These are phyloP conservation scores for Okapia johnstoni DNA, from an alignment of 2,113 vertebrate species.

Conservation along the genomic window DNA sequence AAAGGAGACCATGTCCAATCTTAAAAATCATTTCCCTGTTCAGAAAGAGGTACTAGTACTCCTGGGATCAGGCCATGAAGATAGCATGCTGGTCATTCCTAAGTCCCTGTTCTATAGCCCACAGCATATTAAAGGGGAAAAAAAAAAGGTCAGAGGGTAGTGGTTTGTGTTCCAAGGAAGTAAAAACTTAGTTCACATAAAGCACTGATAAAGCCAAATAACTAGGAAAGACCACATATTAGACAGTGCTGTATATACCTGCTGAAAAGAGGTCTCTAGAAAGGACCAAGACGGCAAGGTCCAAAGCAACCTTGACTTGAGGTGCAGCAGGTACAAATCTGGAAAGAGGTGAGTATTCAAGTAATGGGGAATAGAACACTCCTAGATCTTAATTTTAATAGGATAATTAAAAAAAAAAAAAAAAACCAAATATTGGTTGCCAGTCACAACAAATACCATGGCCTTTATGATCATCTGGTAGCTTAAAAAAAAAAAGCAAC, in stretches of 20 bases:
- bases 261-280: constrained; percentile 1
- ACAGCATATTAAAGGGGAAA: not conserved
- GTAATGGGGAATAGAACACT: not conserved
- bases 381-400: constrained; percentile 36
- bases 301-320: constrained; percentile 11
- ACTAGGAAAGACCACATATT: not conserved
- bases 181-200: constrained; percentile 56
- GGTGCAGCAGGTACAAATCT: constrained; percentile 32
- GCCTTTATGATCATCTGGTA: constrained; percentile 17
- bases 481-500: not conserved
- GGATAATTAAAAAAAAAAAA: constrained; percentile 28
- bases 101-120: constrained; percentile 30
- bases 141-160: not conserved
- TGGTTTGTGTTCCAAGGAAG: constrained; percentile 43
- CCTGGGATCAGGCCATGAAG: constrained; percentile 20
- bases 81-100: not conserved
- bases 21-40: constrained; percentile 37
- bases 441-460: constrained; percentile 32
- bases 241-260: constrained; percentile 24
- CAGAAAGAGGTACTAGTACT: constrained; percentile 9
- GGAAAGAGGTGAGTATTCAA: constrained; percentile 7
- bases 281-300: not conserved
- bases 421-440: constrained; percentile 30
- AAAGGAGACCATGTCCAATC: not conserved
- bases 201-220: constrained; percentile 45